A percentile compares a stretch with the other conserved stretches of the same genome.
phyloP scores from a whole-genome alignment of 2,113 vertebrate species.

The Galbula dea region DNA sequence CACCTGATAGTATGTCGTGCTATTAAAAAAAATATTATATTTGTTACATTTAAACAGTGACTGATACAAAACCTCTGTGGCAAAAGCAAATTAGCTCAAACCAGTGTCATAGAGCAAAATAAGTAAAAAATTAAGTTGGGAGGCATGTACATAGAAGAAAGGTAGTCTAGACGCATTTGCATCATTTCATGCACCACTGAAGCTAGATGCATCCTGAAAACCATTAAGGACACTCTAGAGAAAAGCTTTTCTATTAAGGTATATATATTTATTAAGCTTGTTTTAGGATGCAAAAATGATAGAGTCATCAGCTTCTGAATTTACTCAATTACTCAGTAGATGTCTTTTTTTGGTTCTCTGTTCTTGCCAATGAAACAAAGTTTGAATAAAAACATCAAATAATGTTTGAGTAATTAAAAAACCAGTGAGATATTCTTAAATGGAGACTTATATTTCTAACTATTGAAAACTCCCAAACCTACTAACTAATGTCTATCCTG shows the following conservation, averaged over 20 bases:
- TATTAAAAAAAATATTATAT: not conserved
- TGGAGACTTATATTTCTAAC: not conserved
- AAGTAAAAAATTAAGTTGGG: not conserved
- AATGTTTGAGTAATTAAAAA: too few species aligned
- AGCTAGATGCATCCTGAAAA: not conserved
- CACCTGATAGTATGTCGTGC: accelerated
- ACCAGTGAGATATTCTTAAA: not conserved
- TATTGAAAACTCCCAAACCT: too few species aligned
- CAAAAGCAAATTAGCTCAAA: not conserved
- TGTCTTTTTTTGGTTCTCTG: not conserved
- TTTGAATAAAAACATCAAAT: not conserved
- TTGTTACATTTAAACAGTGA: not conserved
- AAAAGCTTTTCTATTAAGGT: not conserved
- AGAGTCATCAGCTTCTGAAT: not conserved
- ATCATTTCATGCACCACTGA: not conserved
- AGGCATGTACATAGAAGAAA: not conserved
- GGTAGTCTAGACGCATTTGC: not conserved
- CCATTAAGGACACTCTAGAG: not conserved
- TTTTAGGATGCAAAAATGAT: not conserved
- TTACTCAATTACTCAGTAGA: not conserved
- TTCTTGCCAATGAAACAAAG: not conserved
- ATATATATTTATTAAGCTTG: not conserved
- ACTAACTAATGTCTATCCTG: too few species aligned
- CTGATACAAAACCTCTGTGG: not conserved
- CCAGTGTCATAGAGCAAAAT: not conserved